phyloP scores from a whole-genome alignment of 2,888 invertebrate genomes.

The Colostygia pectinataria region DNA sequence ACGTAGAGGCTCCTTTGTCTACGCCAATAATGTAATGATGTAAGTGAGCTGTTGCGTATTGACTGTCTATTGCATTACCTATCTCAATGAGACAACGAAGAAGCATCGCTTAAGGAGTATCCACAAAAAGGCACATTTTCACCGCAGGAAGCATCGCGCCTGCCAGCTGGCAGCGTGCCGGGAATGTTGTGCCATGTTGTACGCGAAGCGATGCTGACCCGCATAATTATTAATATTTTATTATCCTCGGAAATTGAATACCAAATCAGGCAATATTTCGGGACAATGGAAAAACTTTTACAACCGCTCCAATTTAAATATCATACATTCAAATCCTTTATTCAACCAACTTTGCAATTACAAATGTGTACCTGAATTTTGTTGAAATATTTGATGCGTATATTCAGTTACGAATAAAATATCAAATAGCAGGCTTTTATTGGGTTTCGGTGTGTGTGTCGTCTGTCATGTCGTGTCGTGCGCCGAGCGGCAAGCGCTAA shows the following conservation, averaged over 20 bases:
- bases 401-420: background rate
- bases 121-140: conserved; percentile 7
- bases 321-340: background rate
- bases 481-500: background rate
- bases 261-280: conserved; percentile 8
- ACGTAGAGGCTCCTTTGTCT: too few relatives aligned
- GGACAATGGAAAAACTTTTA: background rate
- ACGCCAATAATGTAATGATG: too few relatives aligned
- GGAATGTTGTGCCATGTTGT: background rate
- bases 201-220: conserved; percentile 4
- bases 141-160: background rate
- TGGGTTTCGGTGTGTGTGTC: background rate
- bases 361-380: background rate
- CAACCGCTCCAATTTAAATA: background rate
- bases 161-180: conserved; percentile 16
- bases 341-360: background rate
- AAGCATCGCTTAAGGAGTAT: background rate
- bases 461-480: too few relatives aligned
- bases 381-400: background rate
- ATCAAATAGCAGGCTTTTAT: background rate
- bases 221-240: conserved; percentile 20
- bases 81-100: conserved; percentile 5
- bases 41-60: background rate
- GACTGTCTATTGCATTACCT: background rate
- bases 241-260: conserved; percentile 19